These are phyloP conservation scores for Mobula birostris DNA, from an alignment of 2,113 vertebrate species.

Conservation along the genomic window DNA sequence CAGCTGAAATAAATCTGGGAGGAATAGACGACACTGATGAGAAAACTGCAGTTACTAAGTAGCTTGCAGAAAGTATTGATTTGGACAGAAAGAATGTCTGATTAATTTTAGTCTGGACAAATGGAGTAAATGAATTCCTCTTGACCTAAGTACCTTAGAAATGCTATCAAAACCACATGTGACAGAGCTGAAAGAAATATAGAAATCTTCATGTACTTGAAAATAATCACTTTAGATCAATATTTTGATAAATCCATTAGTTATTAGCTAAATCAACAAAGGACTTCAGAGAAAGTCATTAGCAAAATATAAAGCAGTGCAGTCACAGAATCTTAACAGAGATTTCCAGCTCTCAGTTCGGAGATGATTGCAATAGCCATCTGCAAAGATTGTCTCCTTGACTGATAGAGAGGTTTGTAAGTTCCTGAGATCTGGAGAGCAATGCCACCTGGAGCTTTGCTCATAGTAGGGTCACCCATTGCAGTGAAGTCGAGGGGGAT, in stretches of 20 bases:
- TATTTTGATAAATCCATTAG: not conserved
- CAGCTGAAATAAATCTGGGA: not conserved
- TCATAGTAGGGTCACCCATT: too few species aligned
- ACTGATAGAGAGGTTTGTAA: too few species aligned
- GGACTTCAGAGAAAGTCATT: not conserved
- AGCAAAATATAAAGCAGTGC: not conserved
- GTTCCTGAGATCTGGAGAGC: too few species aligned
- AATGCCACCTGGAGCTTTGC: too few species aligned
- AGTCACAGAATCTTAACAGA: not conserved
- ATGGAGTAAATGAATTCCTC: not conserved
- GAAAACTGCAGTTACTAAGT: not conserved
- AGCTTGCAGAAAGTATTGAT: not conserved
- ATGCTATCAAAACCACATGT: not conserved
- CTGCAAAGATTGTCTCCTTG: too few species aligned
- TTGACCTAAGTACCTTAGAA: not conserved
- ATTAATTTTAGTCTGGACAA: not conserved
- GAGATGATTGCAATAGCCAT: not conserved
- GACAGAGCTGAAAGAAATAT: not conserved
- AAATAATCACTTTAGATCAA: not conserved
- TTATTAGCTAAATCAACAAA: not conserved
- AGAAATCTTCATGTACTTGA: not conserved
- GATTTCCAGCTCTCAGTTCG: not conserved
- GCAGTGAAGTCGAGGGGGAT: too few species aligned
- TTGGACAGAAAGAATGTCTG: not conserved
- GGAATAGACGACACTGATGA: not conserved